Evolutionary conservation across 2,888 invertebrate species (phyloP), one percentile per base, ranked within the genome.

Genomic region (Ectropis crepuscularia): DNA sequence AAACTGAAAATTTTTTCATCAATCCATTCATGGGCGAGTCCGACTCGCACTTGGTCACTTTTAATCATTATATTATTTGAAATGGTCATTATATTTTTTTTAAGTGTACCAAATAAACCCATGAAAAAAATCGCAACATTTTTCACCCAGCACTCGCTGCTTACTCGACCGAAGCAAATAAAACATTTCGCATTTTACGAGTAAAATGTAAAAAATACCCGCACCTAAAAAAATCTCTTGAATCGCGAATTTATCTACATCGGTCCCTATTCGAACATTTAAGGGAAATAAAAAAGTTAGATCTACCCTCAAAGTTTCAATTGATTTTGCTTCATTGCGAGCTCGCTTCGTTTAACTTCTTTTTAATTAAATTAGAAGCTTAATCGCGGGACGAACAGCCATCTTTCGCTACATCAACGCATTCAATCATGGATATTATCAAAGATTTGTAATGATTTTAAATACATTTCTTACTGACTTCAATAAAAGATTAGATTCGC

Each of bases 291-390:
- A 83, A 81, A 82, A 80, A 80, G 74, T 76, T 74, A 67, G 68
- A 65, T 73, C 72, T 63, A 69, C 73, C 72, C 74, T 76, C 76
- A 75, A 88, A 82, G 83, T 89, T 85, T 80, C 76, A 87, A 87
- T 86, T 82, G 84, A 85, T 85, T 86, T 80, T 77, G 80, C 77
- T 78, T 77, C 77, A 78, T 80, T 80, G 77, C 76, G 79, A 73
- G 80, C 74, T 74, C 78, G 84, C 82, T 81, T 86, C 87, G 84
- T 83, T 87, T 83, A 87, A 88, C 87, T 86, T 88, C 81, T 86
- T 88, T 89, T 87, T 86, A 89, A 90, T 89, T 89, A 86, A 89
- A 88, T 84, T 79, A 84, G 80, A 77, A 79, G 73, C 73, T 83
- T 85, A 86, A 84, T 86, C 84, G 83, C 61, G 70, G 70, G 65